Conservation (phyloP, 2,113 vertebrate species). For the Phaethornis superciliosus region DNA sequence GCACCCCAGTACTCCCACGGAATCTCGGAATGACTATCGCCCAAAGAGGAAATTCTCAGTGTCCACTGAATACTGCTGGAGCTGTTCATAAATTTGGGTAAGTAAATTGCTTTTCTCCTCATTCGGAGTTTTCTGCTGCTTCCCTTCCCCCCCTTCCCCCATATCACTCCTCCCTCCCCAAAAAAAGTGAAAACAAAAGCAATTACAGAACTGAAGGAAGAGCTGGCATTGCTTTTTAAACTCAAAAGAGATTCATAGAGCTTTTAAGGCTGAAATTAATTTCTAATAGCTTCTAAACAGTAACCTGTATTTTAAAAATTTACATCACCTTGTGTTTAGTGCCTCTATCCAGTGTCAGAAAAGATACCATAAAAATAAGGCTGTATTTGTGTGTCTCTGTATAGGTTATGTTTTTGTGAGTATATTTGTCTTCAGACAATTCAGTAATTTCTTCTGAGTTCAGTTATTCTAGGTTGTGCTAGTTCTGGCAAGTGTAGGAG, state of each 20-base stretch:
- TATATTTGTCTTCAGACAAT: background rate
- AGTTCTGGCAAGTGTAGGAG: background rate
- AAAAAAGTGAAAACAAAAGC: background rate
- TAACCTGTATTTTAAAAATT: background rate
- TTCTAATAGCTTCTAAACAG: background rate
- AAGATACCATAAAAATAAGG: background rate
- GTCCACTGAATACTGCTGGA: constrained; percentile 68
- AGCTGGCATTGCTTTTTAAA: rapidly evolving
- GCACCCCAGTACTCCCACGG: constrained; percentile 76
- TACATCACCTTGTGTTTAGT: background rate
- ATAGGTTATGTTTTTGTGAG: background rate
- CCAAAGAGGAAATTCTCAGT: constrained; percentile 77
- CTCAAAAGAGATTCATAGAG: background rate
- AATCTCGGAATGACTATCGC: constrained; percentile 90
- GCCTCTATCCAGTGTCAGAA: background rate
- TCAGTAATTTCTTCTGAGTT: background rate
- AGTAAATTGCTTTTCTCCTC: constrained; percentile 56
- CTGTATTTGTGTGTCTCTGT: background rate
- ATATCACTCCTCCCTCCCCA: too few species aligned
- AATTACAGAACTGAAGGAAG: background rate
- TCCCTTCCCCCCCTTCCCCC: too few species aligned
- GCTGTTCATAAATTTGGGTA: constrained; percentile 82
- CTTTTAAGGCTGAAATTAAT: background rate
- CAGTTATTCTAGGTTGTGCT: background rate
- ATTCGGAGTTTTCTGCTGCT: background rate